Conservation (phyloP, 2,113 vertebrate species). For the Excalfactoria chinensis region DNA sequence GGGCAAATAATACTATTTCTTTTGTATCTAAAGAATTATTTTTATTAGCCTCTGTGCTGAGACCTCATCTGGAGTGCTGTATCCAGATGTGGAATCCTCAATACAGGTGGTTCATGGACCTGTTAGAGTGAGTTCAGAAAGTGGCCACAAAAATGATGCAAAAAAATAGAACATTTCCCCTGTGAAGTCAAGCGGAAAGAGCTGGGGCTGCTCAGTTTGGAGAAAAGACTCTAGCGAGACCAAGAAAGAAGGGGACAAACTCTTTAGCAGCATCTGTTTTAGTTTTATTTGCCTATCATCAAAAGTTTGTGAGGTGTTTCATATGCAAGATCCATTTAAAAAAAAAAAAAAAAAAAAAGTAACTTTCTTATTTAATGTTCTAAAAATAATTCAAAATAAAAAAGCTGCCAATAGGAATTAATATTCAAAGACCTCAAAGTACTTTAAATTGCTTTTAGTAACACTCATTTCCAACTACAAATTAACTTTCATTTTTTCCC, state of each 20-base stretch:
- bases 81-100: too few species aligned
- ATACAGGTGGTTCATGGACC: too few species aligned
- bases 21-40: not conserved
- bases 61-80: too few species aligned
- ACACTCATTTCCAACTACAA: slow-evolving; percentile 50
- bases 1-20: not conserved
- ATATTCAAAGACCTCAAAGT: slow-evolving; percentile 39
- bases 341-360: not conserved
- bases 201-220: too few species aligned
- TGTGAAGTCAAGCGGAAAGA: too few species aligned
- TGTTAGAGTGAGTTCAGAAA: too few species aligned
- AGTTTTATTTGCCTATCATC: slow-evolving; percentile 22
- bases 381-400: slow-evolving; percentile 64
- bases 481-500: slow-evolving; percentile 65
- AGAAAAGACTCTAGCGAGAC: too few species aligned
- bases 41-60: not conserved
- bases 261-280: too few species aligned
- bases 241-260: too few species aligned
- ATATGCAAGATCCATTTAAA: not conserved
- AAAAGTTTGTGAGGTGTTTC: slow-evolving; percentile 25
- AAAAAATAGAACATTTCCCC: too few species aligned
- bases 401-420: slow-evolving; percentile 42
- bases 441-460: slow-evolving; percentile 51
- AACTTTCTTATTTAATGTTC: slow-evolving; percentile 23
- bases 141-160: too few species aligned